Base-by-base conservation (phyloP, 2,888 invertebrate species). In the Zygogramma bicolorata region DNA sequence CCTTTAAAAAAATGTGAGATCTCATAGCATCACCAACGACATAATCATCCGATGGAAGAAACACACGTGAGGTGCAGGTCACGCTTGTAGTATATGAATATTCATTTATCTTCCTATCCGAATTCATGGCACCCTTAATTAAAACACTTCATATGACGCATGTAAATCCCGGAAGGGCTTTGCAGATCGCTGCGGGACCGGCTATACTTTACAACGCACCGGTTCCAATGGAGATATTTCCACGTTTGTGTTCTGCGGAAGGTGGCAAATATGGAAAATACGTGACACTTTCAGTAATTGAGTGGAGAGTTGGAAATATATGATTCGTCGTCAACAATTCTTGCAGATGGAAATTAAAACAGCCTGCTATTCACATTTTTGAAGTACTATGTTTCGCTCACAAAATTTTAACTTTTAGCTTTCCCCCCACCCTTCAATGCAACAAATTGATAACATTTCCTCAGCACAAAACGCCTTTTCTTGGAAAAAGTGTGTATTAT, bases 61-160 rank as follows among this genome's bases (percentile, higher is more conserved):
- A 46, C 46, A 46, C 18, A 10, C 46, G 2, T 0, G 46, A 46
- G 46, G 18, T 65, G 27, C 65, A 38, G 53, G 38, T 60, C 65
- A 49, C 65, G 65, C 58, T n/a, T n/a, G n/a, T 60, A 38, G 49
- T 65, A 65, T 65, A 70, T 68, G 68, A 68, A 68, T 72, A 68
- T 72, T 72, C 60, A 70, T 70, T 42, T 38, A 20, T 46, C 58
- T 59, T 60, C 42, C 61, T 57, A 57, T 75, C 62, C 31, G 59
- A 72, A 72, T 72, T 73, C 72, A 72, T 72, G 67, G 49, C 70
- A 34, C 65, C 58, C 60, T 70, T 73, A 75, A 75, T 75, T 75
- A 75, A 75, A 72, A 73, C 72, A 72, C 70, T 70, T 58, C 46
- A 65, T 68, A 75, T 70, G 72, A 75, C 61, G 63, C 53, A 70